phyloP scores from a whole-genome alignment of 2,797 vertebrate species.

The Centropyge bicolor region DNA sequence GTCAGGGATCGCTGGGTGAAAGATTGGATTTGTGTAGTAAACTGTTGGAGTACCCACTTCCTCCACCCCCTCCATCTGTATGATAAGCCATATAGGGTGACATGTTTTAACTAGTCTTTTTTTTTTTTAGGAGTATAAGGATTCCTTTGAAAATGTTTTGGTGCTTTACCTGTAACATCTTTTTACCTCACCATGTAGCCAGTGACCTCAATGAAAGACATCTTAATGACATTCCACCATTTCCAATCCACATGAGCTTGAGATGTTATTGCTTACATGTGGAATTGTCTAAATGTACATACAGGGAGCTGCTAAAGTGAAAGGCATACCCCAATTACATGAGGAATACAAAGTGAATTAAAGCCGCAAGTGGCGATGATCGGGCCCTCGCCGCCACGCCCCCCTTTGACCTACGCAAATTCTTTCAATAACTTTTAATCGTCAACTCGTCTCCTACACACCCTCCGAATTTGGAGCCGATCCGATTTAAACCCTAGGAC shows the following conservation, averaged over 20 bases:
- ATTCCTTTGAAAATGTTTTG: slow-evolving; percentile 20
- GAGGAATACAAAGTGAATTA: neutral
- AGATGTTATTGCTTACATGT: slow-evolving; percentile 11
- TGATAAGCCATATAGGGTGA: slow-evolving; percentile 15
- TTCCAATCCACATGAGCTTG: slow-evolving; percentile 1
- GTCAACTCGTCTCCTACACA: too few species aligned
- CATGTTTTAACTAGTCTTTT: slow-evolving; percentile 26
- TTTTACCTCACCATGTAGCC: slow-evolving; percentile 38
- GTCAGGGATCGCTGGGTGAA: neutral
- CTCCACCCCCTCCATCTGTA: slow-evolving; percentile 12
- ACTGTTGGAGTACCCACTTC: neutral
- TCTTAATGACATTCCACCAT: slow-evolving; percentile 25
- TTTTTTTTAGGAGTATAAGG: slow-evolving; percentile 7
- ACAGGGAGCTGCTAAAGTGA: slow-evolving; percentile 23
- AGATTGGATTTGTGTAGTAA: neutral
- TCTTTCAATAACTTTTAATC: too few species aligned
- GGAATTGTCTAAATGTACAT: slow-evolving; percentile 13
- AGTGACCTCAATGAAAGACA: slow-evolving; percentile 7
- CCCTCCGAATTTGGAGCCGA: too few species aligned
- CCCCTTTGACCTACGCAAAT: too few species aligned
- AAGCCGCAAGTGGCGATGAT: too few species aligned
- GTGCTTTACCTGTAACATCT: slow-evolving; percentile 5
- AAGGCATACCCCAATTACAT: neutral
- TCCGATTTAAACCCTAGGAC: too few species aligned
- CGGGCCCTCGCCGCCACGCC: too few species aligned